phyloP scores from a whole-genome alignment of 2,888 invertebrate species.

The Oasisia sp. region DNA sequence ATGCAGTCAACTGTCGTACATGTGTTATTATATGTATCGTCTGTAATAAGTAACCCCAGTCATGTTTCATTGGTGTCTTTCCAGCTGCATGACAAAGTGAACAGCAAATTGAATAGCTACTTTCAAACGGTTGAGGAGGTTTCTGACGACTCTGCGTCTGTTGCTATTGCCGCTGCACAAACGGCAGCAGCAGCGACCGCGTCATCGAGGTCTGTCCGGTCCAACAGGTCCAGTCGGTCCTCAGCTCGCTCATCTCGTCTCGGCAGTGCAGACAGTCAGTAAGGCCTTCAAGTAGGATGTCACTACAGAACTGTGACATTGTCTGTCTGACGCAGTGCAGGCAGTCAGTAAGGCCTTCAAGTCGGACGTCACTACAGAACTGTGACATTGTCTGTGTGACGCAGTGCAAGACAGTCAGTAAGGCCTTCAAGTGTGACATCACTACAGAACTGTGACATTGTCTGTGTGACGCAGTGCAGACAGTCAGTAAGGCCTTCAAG shows the following conservation, averaged over 20 bases:
- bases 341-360: not conserved
- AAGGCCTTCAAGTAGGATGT: not conserved
- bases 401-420: not conserved
- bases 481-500: too few relatives aligned
- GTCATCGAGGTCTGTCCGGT: not conserved
- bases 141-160: not conserved
- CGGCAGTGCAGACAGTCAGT: not conserved
- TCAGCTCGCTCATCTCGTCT: not conserved
- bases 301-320: slow-evolving; percentile 7
- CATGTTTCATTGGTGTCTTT: not conserved
- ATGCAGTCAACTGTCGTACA: not conserved
- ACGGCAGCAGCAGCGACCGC: not conserved
- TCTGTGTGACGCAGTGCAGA: too few relatives aligned
- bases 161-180: not conserved
- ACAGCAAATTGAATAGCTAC: not conserved
- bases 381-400: not conserved
- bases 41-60: not conserved
- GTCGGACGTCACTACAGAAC: not conserved
- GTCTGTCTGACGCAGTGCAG: not conserved
- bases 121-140: not conserved
- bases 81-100: slow-evolving; percentile 8
- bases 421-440: not conserved
- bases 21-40: not conserved
- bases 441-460: slow-evolving; percentile 5
- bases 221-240: not conserved